Conservation (phyloP, 2,113 vertebrate genomes). For the Actenoides hombroni region DNA sequence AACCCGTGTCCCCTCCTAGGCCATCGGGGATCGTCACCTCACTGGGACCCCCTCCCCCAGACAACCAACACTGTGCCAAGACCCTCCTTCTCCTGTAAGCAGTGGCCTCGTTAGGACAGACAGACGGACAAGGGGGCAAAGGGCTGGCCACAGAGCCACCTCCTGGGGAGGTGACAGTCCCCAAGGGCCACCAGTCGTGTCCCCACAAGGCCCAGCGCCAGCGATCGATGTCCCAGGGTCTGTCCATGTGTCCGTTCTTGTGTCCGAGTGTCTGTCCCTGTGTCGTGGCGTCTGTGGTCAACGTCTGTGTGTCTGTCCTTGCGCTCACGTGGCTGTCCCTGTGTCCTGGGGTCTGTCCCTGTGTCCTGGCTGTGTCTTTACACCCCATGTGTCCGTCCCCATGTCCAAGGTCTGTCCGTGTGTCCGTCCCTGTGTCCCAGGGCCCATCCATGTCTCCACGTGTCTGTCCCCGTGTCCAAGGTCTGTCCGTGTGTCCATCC, state of each 20-base stretch:
- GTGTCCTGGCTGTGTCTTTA: background rate
- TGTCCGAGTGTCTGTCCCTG: background rate
- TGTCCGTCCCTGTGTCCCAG: background rate
- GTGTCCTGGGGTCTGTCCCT: background rate
- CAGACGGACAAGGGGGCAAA: background rate
- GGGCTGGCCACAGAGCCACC: background rate
- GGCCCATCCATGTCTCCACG: background rate
- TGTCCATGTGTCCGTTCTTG: background rate
- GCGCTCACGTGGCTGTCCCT: too few species aligned
- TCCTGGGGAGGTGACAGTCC: background rate
- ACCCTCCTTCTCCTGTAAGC: background rate
- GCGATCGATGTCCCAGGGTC: background rate
- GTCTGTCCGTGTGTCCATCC: background rate
- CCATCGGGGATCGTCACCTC: too few species aligned
- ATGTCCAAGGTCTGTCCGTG: background rate
- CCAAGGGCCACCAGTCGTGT: rapidly evolving
- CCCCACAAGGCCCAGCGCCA: background rate
- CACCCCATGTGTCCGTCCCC: background rate
- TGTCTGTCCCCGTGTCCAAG: background rate
- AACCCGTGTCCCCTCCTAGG: too few species aligned
- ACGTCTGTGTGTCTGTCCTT: background rate
- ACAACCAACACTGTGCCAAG: too few species aligned
- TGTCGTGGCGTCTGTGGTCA: background rate
- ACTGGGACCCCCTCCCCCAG: too few species aligned
- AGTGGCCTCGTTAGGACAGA: background rate